A percentile compares a stretch with the other conserved stretches of the same genome.
Evolutionary conservation across 2,888 invertebrate species (phyloP).

Genomic region (Lathronympha strigana): DNA sequence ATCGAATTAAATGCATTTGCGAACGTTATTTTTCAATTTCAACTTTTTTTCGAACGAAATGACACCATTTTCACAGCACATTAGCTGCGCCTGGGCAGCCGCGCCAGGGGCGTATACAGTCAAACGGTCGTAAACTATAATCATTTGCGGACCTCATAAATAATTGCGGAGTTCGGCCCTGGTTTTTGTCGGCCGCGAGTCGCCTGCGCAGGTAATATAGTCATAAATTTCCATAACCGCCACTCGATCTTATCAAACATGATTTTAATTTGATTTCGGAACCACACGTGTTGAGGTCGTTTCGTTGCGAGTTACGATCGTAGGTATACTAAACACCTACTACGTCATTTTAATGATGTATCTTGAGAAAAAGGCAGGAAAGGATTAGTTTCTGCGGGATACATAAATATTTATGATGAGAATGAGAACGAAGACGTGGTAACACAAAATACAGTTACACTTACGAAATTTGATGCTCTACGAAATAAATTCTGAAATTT

Average conservation of each 20-base stretch:
- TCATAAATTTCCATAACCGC: constrained; percentile 85
- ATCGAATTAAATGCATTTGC: constrained; percentile 39
- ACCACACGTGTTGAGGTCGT: constrained; percentile 81
- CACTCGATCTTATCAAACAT: constrained; percentile 84
- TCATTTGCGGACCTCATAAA: constrained; percentile 81
- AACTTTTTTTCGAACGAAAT: constrained; percentile 43
- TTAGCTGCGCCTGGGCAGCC: constrained; percentile 50
- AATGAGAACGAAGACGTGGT: constrained; percentile 2
- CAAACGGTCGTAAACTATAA: constrained; percentile 80
- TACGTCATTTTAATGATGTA: constrained; percentile 38
- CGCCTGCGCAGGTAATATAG: constrained; percentile 83
- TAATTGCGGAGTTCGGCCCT: constrained; percentile 77
- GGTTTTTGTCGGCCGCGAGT: constrained; percentile 77
- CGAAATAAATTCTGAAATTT: background rate
- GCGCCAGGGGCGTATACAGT: constrained; percentile 66
- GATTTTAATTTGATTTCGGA: constrained; percentile 84
- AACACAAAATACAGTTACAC: background rate
- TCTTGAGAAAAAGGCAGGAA: constrained; percentile 16
- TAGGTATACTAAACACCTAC: constrained; percentile 58
- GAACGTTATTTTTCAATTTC: constrained; percentile 42
- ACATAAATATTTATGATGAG: constrained; percentile 8
- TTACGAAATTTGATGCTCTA: background rate
- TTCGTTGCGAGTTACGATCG: constrained; percentile 74
- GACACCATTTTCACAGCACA: constrained; percentile 53
- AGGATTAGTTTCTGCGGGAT: constrained; percentile 3